Evolutionary conservation across 2,797 vertebrate species (phyloP), one percentile per base, ranked within the genome.

Genomic region (Amphiprion clarkii): DNA sequence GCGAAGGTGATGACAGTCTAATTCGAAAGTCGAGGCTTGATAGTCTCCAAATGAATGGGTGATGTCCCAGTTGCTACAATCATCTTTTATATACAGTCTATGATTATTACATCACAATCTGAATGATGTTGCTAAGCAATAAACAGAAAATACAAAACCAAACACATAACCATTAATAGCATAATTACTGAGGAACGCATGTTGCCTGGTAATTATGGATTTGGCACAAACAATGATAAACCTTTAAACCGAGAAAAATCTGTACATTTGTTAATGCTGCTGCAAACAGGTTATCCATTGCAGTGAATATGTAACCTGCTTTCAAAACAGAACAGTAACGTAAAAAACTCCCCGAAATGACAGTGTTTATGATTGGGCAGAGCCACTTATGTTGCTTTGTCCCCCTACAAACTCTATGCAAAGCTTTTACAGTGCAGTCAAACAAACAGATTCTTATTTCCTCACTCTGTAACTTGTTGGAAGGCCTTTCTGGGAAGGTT

Each of bases 221-320:
- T 81, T 70, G 67, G 76, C 64, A 78, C 53, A 71, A 74, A 46
- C 44, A 76, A 16, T 59, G n/a, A 55, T 25, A 25, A 73, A 79
- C 51, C 55, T 71, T 74, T 58, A 79, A 66, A 52, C 48, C 57
- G 54, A 39, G 29, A 14, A 16, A 76, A 77, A 70, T 75, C 64
- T 49, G 72, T 86, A 12, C 23, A 69, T 69, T 55, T 58, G 31
- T 66, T 53, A 53, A 25, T 16, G 62, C 33, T 31, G 39, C 19
- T 58, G 21, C 55, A 5, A 42, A 39, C n/a, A 62, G 67, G 6
- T 27, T 49, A 25, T 79, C 17, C 19, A 60, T 58, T 59, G 8
- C 39, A 58, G 7, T 39, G 21, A 56, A 65, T 76, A n/a, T 27
- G 29, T 3, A 57, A 33, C 17, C 7, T 10, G 49, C 27, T 27